Conservation (phyloP, 2,797 vertebrate genomes). For the Anisognathus igniventris region DNA sequence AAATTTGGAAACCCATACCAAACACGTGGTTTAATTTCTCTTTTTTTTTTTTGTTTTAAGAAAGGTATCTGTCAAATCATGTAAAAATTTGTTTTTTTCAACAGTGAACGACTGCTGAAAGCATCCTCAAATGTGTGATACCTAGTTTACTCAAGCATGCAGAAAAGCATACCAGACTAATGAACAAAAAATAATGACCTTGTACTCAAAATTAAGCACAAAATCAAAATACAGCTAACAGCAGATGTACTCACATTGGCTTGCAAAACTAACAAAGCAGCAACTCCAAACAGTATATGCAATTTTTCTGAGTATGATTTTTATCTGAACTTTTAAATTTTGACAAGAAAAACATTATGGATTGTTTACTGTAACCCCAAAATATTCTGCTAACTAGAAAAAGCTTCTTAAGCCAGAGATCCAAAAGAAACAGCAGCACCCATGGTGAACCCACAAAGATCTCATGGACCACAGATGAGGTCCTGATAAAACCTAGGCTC, state of each 20-base stretch:
- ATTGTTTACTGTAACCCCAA: neutral
- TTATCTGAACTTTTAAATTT: neutral
- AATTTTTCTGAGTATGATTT: neutral
- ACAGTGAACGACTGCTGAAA: neutral
- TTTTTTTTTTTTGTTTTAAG: neutral
- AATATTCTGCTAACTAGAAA: neutral
- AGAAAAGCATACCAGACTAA: neutral
- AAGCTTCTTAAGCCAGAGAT: neutral
- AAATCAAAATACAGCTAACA: neutral
- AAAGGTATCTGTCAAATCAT: neutral
- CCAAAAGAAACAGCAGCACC: neutral
- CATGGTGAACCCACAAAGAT: neutral
- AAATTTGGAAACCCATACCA: neutral
- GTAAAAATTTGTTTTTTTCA: neutral
- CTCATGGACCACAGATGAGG: neutral
- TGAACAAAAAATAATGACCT: neutral
- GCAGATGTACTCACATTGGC: neutral
- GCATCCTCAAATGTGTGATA: neutral
- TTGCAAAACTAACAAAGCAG: neutral
- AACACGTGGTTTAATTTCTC: accelerated
- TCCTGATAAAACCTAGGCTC: neutral
- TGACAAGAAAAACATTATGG: neutral
- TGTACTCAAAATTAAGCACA: neutral
- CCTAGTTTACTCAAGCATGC: neutral
- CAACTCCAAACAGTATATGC: neutral